Percentiles rank a stretch among this genome's conserved stretches.
These are phyloP conservation scores for Mormyrops attenuatus DNA, from an alignment of 2,797 vertebrate genomes.

Conservation along the genomic window DNA sequence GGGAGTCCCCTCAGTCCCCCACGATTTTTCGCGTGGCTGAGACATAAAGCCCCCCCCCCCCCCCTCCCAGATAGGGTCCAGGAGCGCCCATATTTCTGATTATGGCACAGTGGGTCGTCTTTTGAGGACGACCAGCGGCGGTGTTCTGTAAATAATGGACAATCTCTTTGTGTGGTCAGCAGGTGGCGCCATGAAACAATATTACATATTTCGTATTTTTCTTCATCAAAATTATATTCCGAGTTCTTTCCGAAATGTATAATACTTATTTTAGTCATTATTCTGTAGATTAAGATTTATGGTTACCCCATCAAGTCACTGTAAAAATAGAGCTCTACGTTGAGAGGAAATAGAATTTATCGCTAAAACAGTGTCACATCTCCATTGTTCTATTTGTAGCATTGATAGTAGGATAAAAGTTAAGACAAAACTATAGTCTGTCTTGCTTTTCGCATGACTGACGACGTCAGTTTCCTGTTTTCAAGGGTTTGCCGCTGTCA, in stretches of 20 bases:
- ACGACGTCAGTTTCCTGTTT: constrained; percentile 13
- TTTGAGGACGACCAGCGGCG: background rate
- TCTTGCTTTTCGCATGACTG: background rate
- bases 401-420: background rate
- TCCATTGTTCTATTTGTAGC: background rate
- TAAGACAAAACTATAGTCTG: background rate
- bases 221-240: background rate
- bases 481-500: constrained; percentile 5
- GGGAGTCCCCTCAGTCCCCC: background rate
- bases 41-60: background rate
- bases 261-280: background rate
- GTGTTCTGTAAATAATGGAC: background rate
- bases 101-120: background rate
- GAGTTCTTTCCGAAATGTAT: background rate
- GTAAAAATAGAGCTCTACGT: background rate
- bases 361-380: background rate
- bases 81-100: background rate
- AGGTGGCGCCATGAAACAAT: constrained; percentile 22
- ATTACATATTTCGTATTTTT: background rate
- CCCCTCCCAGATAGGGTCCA: background rate
- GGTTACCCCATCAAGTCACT: background rate
- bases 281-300: background rate
- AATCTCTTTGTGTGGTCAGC: background rate
- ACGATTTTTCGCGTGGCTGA: background rate
- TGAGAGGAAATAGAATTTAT: background rate